These are phyloP conservation scores for Xiphorhynchus erythropygius DNA, from an alignment of 2,797 vertebrate genomes.

Conservation along the genomic window DNA sequence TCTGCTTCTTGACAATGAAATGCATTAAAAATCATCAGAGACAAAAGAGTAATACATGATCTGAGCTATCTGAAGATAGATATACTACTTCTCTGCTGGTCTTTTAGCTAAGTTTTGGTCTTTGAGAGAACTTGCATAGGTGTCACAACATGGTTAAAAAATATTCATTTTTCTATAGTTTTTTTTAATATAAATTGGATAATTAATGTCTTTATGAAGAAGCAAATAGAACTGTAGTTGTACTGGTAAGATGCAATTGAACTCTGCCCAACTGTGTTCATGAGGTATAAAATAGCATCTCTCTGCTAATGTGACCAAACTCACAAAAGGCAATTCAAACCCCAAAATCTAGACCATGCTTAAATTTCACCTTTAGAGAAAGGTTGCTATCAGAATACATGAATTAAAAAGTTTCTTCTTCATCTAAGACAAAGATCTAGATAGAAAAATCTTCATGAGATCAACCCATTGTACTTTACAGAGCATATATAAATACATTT, in stretches of 20 bases:
- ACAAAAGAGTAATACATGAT: neutral
- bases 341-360: neutral
- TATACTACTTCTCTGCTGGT: neutral
- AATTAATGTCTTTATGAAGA: neutral
- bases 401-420: neutral
- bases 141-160: neutral
- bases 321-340: neutral
- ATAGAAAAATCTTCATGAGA: neutral
- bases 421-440: neutral
- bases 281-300: neutral
- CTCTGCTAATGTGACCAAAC: neutral
- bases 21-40: neutral
- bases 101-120: neutral
- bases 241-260: accelerated
- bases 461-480: neutral
- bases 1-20: neutral
- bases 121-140: neutral
- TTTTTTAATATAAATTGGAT: neutral
- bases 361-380: neutral
- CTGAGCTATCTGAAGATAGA: neutral
- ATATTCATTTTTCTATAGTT: neutral
- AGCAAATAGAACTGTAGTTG: neutral
- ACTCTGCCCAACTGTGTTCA: neutral
- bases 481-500: neutral
- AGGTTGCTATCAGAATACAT: neutral